Conservation (phyloP, 1,140 invertebrate genomes). For the Eriocheir sinensis region DNA sequence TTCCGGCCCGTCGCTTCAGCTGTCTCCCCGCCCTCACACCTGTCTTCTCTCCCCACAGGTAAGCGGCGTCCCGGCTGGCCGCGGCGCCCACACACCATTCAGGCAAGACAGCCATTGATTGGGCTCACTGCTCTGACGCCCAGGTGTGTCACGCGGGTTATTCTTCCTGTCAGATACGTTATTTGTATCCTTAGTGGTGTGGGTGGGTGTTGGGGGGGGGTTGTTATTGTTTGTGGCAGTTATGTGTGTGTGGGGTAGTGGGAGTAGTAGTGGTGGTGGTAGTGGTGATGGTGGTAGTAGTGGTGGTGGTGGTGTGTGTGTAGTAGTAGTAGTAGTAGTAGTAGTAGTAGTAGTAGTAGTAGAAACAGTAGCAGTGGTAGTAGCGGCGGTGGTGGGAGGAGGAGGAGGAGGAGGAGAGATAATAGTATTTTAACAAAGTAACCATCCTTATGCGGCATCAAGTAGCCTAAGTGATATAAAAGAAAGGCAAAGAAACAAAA, state of each 20-base stretch:
- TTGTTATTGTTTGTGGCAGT: not conserved
- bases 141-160: no score
- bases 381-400: no score
- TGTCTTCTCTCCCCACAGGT: not conserved
- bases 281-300: not conserved
- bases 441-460: no score
- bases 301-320: not conserved
- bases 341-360: not conserved
- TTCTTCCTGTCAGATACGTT: no score
- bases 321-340: not conserved
- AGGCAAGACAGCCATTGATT: not conserved
- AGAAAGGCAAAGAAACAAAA: no score
- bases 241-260: not conserved
- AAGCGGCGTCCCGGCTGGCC: not conserved
- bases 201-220: no score
- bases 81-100: not conserved
- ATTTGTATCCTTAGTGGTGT: no score
- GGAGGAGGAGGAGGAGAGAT: no score
- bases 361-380: not conserved
- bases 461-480: no score
- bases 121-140: not conserved
- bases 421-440: no score
- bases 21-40: not conserved
- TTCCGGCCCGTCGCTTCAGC: no score
- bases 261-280: conserved; percentile 1